Evolutionary conservation across 2,888 invertebrate genomes (phyloP), one percentile per base, ranked within the genome.

Genomic region (Neuroscelio doddi): DNA sequence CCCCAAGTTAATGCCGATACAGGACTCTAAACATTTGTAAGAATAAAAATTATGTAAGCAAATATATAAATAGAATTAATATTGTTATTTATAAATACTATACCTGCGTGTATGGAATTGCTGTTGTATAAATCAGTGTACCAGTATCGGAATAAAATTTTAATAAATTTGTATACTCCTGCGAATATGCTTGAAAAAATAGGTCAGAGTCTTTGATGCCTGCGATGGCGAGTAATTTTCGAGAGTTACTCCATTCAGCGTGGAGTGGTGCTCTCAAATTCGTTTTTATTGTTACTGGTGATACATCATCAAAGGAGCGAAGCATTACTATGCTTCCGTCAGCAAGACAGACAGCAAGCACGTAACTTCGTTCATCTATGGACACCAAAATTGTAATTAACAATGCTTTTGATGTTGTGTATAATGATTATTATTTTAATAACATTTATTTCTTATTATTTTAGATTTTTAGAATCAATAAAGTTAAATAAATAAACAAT

Each of bases 1-100:
- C 97, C 98, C 98, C 98, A 99, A 5, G 98, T 98, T 78, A 99
- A 87, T 1, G 97, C 96, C 45, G 96, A 93, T 50, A 98, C 94
- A 3, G 92, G 91, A 70, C 92, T 90, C 93, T 93, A 79, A 83
- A 85, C 29, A 41, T 62, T 52, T 36, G 12, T 5, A 36, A 3
- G 36, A 12, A 36, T 53, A 47, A 56, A 61, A 41, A 50, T 44
- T 57, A 61, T 42, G 29, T 17, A 50, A 51, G 21, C 21, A 21
- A 21, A 21, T 3, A 21, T 5, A 21, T 2, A 21, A 2, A 21
- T 2, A 21, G 3, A 21, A 21, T 21, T 21, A 21, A 21, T 21
- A 21, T 21, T 21, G n/a, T 21, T 21, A 2, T 5, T 21, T 5
- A 21, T 21, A 21, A 21, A 21, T 3, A 21, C 21, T 62, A 42